These are phyloP conservation scores for Panthera uncia DNA, from an alignment of 2,113 vertebrate genomes.

Conservation along the genomic window DNA sequence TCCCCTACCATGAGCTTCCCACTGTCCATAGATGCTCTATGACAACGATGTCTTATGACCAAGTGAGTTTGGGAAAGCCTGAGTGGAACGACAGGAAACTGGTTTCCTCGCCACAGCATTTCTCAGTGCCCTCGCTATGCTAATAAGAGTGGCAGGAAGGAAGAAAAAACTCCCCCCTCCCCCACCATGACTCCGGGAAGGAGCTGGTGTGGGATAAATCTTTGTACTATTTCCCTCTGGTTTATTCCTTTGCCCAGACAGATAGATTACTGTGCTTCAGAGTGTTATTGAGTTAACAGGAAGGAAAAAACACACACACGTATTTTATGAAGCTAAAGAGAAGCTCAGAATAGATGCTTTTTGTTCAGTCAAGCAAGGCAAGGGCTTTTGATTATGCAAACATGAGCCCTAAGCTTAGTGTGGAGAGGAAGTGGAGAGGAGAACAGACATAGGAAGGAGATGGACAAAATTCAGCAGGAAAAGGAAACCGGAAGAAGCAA, in stretches of 20 bases:
- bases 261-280: background rate
- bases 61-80: background rate
- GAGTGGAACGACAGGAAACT: background rate
- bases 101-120: background rate
- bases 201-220: background rate
- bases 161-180: background rate
- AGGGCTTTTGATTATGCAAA: conserved; percentile 49
- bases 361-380: conserved; percentile 45
- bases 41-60: background rate
- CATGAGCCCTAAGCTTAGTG: background rate
- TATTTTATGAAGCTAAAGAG: conserved; percentile 51
- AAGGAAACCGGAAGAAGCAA: background rate
- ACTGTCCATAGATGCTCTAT: background rate
- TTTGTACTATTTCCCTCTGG: background rate
- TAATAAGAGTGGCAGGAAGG: background rate
- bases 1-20: background rate
- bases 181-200: background rate
- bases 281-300: conserved; percentile 28
- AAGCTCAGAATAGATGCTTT: conserved; percentile 42
- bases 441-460: background rate
- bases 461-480: background rate
- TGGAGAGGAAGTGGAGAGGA: background rate
- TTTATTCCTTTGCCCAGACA: conserved; percentile 5
- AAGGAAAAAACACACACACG: background rate
- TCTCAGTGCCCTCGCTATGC: background rate